phyloP scores from a whole-genome alignment of 2,797 vertebrate genomes.

The Sebastes hubbsi region DNA sequence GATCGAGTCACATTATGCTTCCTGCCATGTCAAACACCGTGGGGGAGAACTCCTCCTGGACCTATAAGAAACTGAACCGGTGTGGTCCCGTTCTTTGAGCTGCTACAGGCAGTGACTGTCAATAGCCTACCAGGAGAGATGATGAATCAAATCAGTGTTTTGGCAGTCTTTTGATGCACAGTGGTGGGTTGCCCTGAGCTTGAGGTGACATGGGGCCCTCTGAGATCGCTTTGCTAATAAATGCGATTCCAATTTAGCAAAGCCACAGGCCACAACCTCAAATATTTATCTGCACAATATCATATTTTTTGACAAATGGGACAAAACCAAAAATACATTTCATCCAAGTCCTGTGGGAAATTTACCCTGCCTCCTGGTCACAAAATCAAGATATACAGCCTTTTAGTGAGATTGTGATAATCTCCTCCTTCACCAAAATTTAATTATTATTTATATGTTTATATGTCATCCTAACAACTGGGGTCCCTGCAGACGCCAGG shows the following conservation, averaged over 20 bases:
- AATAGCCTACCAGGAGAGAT: not conserved
- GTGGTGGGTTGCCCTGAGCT: not conserved
- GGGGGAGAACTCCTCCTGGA: not conserved
- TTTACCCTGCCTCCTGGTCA: not conserved
- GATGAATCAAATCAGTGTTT: slow-evolving; percentile 21
- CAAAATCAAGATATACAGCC: not conserved
- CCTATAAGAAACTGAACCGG: not conserved
- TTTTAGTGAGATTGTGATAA: not conserved
- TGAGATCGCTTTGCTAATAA: not conserved
- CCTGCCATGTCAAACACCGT: not conserved
- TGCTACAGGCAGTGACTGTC: slow-evolving; percentile 27
- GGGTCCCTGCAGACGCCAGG: too few relatives aligned
- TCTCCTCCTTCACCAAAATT: not conserved
- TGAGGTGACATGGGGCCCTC: not conserved
- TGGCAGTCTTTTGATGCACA: not conserved
- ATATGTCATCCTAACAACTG: too few relatives aligned
- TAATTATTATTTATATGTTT: not conserved
- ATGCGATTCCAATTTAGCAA: not conserved
- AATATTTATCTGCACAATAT: not conserved
- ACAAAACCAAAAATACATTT: not conserved
- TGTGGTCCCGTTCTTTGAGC: not conserved
- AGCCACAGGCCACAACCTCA: not conserved
- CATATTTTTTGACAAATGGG: not conserved
- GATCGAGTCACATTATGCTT: not conserved
- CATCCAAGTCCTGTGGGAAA: not conserved